Base-by-base conservation (phyloP, 1,140 invertebrate species). In the Hyles vespertilio region DNA sequence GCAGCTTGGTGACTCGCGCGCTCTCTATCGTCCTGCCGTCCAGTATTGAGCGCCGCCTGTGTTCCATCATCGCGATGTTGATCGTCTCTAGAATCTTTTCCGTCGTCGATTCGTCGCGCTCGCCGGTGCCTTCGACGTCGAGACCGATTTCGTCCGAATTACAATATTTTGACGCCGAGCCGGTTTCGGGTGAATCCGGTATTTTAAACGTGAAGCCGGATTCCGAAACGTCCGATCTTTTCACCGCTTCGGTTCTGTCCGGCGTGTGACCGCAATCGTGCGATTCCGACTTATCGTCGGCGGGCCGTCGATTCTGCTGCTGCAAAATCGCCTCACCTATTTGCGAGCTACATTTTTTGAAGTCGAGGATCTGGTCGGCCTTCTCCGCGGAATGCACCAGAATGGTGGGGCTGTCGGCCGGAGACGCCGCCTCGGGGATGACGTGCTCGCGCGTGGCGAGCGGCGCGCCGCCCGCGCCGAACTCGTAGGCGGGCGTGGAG, bases 401-500 rank as follows among this genome's bases (percentile, higher is more conserved):
- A 7, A 77, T 61, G 2, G 71, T 66, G 22, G 72, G 76, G 49
- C 69, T 70, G 57, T 77, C 70, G 5, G 72, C 56, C 34, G 87
- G 77, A 3, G 80, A 77, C 43, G 78, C 82, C 0, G 84, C 80
- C 62, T 87, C 84, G 0, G 82, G 84, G 48, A 85, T 85, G 50
- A 77, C 63, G 67, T 87, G 76, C 49, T 72, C 67, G 51, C 70
- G 77, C 51, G 74, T 65, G 51, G 70, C 67, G 43, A 81, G 70
- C 5, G 73, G 72, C 56, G 70, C 51, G 57, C 7, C 72, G 69
- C 63, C 88, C 79, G 63, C 72, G 7, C 89, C 91, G 66, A 92
- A 90, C 80, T 95, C 94, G 80, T 95, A 95, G 0, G 93, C 93
- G 0, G 94, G 94, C 3, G 94, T 94, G 62, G 94, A 95, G 72